Evolutionary conservation across 2,113 vertebrate genomes (phyloP), one percentile per base, ranked within the genome.

Genomic region (Engystomops pustulosus): DNA sequence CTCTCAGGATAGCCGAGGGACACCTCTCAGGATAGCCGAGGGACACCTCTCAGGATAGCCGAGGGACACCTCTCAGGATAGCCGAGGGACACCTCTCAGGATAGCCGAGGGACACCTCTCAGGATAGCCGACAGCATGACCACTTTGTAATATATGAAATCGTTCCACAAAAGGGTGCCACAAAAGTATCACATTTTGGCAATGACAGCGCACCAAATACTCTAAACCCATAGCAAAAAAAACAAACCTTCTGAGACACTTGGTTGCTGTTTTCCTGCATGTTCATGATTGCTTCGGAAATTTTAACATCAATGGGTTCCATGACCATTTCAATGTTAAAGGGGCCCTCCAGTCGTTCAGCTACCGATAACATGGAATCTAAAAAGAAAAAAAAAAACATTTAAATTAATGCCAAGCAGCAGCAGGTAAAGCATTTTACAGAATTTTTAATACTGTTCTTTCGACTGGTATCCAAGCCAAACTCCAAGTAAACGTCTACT

Each of bases 191-290:
- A n/a, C n/a, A n/a, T n/a, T n/a, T n/a, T n/a, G n/a, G n/a, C n/a
- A n/a, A n/a, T n/a, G n/a, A n/a, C n/a, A n/a, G n/a, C n/a, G n/a
- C n/a, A n/a, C n/a, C n/a, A n/a, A n/a, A n/a, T n/a, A n/a, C n/a
- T n/a, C n/a, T n/a, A n/a, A n/a, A n/a, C n/a, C n/a, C n/a, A n/a
- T n/a, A n/a, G n/a, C n/a, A n/a, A n/a, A n/a, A n/a, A n/a, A 49
- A 27, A 80, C 77, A 41, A 86, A 99, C 98, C 92, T 98, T 99
- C 86, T 98, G 96, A 1, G 98, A 98, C 80, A 99, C 96, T 71
- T 98, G 97, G 89, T 98, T 94, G 86, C 97, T 99, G 90, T 99
- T 99, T 86, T 98, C 98, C 88, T 99, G 98, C 97, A 99, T 99
- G 91, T 98, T 99, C 98, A 99, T 99, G 86, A 99, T 99, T 0